Evolutionary conservation across 2,113 vertebrate genomes (phyloP).

Genomic region (Aegotheles bennettii): DNA sequence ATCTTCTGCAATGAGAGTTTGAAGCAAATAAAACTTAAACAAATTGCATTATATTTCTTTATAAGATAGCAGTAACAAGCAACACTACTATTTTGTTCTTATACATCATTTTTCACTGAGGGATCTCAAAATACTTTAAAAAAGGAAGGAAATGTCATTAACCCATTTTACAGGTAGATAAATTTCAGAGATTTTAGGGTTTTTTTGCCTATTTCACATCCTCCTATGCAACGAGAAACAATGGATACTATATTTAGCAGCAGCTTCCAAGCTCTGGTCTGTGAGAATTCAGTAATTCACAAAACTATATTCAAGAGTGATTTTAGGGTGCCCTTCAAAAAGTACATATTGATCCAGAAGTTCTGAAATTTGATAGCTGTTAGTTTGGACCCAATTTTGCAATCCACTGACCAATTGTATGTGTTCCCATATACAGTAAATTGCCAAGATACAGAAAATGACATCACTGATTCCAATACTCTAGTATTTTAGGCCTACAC

Average conservation of each 20-base stretch:
- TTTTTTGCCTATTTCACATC: conserved; percentile 46
- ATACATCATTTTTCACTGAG: background rate
- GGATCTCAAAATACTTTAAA: background rate
- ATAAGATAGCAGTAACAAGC: background rate
- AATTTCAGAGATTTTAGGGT: conserved; percentile 20
- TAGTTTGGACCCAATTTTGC: background rate
- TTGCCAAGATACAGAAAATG: background rate
- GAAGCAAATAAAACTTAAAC: background rate
- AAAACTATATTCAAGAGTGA: background rate
- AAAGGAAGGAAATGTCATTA: conserved; percentile 41
- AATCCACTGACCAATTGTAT: background rate
- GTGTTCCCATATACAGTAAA: background rate
- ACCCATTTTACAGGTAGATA: conserved; percentile 36
- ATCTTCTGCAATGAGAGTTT: background rate
- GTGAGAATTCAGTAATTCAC: background rate
- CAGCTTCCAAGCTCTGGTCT: background rate
- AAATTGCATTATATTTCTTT: background rate
- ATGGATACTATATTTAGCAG: conserved; percentile 39
- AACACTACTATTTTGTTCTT: background rate
- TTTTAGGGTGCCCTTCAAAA: background rate
- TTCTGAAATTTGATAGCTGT: background rate
- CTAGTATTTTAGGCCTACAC: background rate
- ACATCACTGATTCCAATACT: accelerated
- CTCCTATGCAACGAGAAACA: conserved; percentile 22
- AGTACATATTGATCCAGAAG: background rate